Evolutionary conservation across 2,888 invertebrate genomes (phyloP).

Genomic region (Gortyna flavago): DNA sequence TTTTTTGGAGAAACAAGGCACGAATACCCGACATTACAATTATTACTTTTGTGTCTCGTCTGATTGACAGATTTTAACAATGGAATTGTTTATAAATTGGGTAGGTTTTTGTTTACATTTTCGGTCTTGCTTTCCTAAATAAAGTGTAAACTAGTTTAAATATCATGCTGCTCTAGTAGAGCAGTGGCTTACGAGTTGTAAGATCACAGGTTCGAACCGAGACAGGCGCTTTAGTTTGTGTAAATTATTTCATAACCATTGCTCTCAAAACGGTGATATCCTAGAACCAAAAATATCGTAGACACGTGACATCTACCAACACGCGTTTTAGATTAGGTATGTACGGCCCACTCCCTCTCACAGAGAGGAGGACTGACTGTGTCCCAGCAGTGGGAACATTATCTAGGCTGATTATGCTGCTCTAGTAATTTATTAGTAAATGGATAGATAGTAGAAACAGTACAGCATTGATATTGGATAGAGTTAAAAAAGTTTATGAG

Average conservation of each 20-base stretch:
- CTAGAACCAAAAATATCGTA: too few relatives aligned
- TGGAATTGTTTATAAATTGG: not conserved
- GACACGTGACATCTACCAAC: too few relatives aligned
- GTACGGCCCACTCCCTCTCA: too few relatives aligned
- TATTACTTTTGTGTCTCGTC: not conserved
- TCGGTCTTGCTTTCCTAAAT: not conserved
- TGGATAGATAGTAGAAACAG: not conserved
- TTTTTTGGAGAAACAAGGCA: slow-evolving; percentile 2
- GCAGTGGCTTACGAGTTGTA: too few relatives aligned
- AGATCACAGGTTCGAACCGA: too few relatives aligned
- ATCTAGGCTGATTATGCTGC: too few relatives aligned
- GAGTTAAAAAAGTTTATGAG: slow-evolving; percentile 5
- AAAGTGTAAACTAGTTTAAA: not conserved
- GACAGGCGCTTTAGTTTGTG: too few relatives aligned
- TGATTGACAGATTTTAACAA: not conserved
- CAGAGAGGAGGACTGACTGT: too few relatives aligned
- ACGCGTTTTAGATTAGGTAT: too few relatives aligned
- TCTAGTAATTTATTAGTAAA: not conserved
- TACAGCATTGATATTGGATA: not conserved
- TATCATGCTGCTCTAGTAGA: not conserved
- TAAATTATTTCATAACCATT: too few relatives aligned
- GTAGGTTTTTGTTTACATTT: not conserved
- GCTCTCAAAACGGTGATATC: too few relatives aligned
- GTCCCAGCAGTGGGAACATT: too few relatives aligned
- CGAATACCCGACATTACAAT: not conserved